Evolutionary conservation across 2,113 vertebrate species (phyloP).

Genomic region (Lagopus muta): DNA sequence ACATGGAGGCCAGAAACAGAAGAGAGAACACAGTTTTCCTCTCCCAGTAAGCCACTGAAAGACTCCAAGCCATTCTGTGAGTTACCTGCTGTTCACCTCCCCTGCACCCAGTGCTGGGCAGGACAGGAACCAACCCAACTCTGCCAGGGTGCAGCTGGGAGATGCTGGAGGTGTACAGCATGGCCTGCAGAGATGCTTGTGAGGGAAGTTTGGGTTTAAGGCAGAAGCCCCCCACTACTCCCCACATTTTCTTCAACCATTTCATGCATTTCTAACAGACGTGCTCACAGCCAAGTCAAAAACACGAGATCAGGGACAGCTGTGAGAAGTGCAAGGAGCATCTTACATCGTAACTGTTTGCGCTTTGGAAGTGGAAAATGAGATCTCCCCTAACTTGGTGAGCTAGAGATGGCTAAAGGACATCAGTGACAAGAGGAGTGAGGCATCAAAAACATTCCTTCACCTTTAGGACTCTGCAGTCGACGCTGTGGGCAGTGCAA

Average conservation of each 20-base stretch:
- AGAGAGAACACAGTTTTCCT: slow-evolving; percentile 70
- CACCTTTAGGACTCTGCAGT: slow-evolving; percentile 40
- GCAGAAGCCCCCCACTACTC: slow-evolving; percentile 32
- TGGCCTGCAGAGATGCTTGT: slow-evolving; percentile 2
- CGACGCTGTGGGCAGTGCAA: not conserved
- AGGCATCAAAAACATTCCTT: slow-evolving; percentile 44
- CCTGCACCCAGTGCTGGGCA: not conserved
- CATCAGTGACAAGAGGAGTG: not conserved
- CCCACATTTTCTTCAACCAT: slow-evolving; percentile 5
- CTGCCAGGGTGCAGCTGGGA: not conserved
- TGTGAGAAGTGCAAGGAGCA: slow-evolving; percentile 46
- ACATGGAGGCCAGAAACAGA: slow-evolving; percentile 76
- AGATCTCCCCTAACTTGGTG: not conserved
- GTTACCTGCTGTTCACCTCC: not conserved
- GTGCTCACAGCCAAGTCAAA: slow-evolving; percentile 7
- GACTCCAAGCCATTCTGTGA: slow-evolving; percentile 34
- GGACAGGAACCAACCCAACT: not conserved
- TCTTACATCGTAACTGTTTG: not conserved
- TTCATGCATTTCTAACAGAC: not conserved
- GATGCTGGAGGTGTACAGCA: not conserved
- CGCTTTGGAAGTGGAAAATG: not conserved
- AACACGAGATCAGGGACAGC: not conserved
- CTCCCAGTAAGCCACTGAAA: slow-evolving; percentile 19
- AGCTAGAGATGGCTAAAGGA: slow-evolving; percentile 14
- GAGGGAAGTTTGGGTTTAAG: slow-evolving; percentile 57